These are phyloP conservation scores for Ammodytes marinus DNA, from an alignment of 2,113 vertebrate species.

Conservation along the genomic window DNA sequence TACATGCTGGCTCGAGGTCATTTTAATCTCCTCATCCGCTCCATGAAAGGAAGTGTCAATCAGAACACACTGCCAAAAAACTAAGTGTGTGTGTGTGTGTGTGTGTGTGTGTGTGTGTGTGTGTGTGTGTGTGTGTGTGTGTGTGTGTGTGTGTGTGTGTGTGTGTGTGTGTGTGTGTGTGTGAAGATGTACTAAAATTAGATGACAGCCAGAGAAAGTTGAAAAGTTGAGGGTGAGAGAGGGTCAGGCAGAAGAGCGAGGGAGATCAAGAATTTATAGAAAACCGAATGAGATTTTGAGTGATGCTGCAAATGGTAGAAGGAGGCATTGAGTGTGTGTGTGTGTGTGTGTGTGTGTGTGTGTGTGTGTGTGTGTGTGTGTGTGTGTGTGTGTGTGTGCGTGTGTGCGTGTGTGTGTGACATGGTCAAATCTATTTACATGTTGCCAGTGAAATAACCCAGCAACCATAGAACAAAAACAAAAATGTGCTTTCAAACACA, in stretches of 20 bases:
- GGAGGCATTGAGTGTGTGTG: background rate
- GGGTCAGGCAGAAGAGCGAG: background rate
- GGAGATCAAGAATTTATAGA: background rate
- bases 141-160: too few relatives aligned
- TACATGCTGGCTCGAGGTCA: too few relatives aligned
- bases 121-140: too few relatives aligned
- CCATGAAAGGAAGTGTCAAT: too few relatives aligned
- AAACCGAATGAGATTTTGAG: background rate
- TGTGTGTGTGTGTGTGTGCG: slow-evolving; percentile 4
- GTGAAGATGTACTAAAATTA: slow-evolving; percentile 30
- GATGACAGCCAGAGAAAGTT: slow-evolving; percentile 20
- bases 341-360: background rate
- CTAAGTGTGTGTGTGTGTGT: too few relatives aligned
- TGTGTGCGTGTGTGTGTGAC: background rate
- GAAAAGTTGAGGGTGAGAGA: background rate
- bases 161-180: too few relatives aligned
- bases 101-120: too few relatives aligned
- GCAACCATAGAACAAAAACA: slow-evolving; percentile 5
- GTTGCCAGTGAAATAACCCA: background rate
- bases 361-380: background rate
- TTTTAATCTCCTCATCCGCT: too few relatives aligned
- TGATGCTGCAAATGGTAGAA: background rate
- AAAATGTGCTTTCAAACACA: background rate
- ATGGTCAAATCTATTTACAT: slow-evolving; percentile 26
- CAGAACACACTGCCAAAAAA: too few relatives aligned